phyloP scores from a whole-genome alignment of 2,888 invertebrate genomes.

The Microdon myrmicae region DNA sequence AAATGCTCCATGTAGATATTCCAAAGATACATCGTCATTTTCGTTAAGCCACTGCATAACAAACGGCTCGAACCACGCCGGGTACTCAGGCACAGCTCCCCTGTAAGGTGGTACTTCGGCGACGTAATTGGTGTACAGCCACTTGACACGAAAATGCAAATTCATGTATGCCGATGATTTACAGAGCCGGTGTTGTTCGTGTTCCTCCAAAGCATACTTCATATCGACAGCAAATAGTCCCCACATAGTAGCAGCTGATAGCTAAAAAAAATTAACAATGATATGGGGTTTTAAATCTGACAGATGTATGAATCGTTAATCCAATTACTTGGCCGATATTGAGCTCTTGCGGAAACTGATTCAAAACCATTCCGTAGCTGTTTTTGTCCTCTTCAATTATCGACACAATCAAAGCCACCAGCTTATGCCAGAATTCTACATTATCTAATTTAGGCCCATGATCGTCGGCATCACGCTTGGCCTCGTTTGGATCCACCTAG shows the following conservation, averaged over 20 bases:
- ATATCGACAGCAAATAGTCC: conserved; percentile 94
- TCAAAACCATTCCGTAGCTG: conserved; percentile 96
- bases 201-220: conserved; percentile 98
- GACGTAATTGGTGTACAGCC: conserved; percentile 98
- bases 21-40: conserved; percentile 98
- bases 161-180: conserved; percentile 99
- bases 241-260: conserved; percentile 99
- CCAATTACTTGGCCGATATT: conserved; percentile 91
- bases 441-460: conserved; percentile 88
- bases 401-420: conserved; percentile 95
- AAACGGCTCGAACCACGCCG: conserved; percentile 99
- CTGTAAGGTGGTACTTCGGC: conserved; percentile 97
- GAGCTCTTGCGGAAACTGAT: conserved; percentile 98
- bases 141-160: conserved; percentile 98
- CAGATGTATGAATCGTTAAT: too few species aligned
- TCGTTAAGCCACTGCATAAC: conserved; percentile 99
- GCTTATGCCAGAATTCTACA: conserved; percentile 97
- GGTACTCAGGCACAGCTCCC: conserved; percentile 97
- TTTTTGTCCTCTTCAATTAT: conserved; percentile 99
- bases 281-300: neutral
- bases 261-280: conserved; percentile 68
- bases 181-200: conserved; percentile 94
- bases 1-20: conserved; percentile 98
- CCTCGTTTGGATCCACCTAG: conserved; percentile 88
- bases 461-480: conserved; percentile 87